Percentiles rank a stretch among this genome's conserved stretches.
phyloP scores from a whole-genome alignment of 2,888 invertebrate species.

The Philonicus albiceps region DNA sequence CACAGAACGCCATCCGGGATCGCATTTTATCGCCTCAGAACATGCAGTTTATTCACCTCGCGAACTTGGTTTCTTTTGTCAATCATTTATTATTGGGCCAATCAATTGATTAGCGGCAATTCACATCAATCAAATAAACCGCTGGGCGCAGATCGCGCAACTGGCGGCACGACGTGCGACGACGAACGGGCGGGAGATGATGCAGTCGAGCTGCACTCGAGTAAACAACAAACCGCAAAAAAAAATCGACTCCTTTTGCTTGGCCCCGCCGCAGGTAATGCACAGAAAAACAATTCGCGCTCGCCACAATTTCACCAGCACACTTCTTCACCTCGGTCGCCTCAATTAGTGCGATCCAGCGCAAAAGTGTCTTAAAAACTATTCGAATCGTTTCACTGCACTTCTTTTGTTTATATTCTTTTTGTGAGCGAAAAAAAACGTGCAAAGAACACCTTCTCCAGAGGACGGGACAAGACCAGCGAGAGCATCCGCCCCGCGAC shows the following conservation, averaged over 20 bases:
- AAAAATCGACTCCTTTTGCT: neutral
- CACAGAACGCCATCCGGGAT: neutral
- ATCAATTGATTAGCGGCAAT: constrained; percentile 32
- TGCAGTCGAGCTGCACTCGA: neutral
- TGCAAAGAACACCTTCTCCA: neutral
- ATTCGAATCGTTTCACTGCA: neutral
- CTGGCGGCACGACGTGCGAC: neutral
- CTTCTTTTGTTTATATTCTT: neutral
- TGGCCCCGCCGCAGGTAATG: neutral
- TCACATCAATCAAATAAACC: constrained; percentile 16
- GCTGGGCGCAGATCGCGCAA: neutral
- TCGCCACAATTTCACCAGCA: neutral
- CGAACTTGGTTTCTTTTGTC: constrained; percentile 16
- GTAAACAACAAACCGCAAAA: neutral
- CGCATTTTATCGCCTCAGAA: constrained; percentile 7
- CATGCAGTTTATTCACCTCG: constrained; percentile 28
- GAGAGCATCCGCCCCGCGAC: neutral
- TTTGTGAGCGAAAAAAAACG: neutral
- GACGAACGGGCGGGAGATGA: neutral
- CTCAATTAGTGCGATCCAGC: neutral
- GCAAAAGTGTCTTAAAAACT: neutral
- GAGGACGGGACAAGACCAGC: neutral
- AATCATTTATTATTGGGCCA: constrained; percentile 1
- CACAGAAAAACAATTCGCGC: neutral
- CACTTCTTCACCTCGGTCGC: neutral